These are phyloP conservation scores for Crioceris asparagi DNA, from an alignment of 2,888 invertebrate species.

Conservation along the genomic window DNA sequence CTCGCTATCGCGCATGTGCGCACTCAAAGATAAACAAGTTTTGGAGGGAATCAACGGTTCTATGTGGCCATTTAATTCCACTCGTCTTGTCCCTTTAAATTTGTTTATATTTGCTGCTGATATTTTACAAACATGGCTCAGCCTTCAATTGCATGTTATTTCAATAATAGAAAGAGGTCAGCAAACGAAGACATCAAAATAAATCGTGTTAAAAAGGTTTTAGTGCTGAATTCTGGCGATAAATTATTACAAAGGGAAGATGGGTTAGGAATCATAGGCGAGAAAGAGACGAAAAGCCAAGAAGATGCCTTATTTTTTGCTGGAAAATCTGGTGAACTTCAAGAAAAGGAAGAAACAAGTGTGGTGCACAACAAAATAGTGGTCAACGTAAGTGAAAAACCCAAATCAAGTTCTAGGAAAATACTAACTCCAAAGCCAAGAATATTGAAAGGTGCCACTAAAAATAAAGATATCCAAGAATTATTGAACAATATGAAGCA, in stretches of 20 bases:
- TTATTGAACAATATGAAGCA: constrained; percentile 25
- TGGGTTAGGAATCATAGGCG: constrained; percentile 16
- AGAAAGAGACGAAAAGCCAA: constrained; percentile 10
- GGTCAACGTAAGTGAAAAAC: constrained; percentile 6
- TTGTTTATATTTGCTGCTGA: constrained; percentile 21
- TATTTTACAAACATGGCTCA: constrained; percentile 52
- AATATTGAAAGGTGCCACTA: constrained; percentile 16
- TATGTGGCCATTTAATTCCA: constrained; percentile 19
- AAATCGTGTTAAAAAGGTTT: constrained; percentile 42
- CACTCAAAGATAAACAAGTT: constrained; percentile 10
- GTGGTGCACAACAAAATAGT: constrained; percentile 16
- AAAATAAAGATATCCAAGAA: constrained; percentile 28
- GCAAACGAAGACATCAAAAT: constrained; percentile 53
- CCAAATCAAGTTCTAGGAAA: neutral
- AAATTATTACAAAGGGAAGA: constrained; percentile 11
- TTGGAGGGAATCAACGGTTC: constrained; percentile 28
- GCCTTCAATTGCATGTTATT: constrained; percentile 64
- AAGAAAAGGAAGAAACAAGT: constrained; percentile 19
- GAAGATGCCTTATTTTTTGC: constrained; percentile 9
- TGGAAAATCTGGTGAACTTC: constrained; percentile 15
- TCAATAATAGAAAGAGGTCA: constrained; percentile 64
- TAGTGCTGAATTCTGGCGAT: constrained; percentile 30
- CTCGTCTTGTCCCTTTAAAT: constrained; percentile 29
- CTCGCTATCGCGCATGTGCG: too few species aligned
- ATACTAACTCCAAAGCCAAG: constrained; percentile 16